These are phyloP conservation scores for Cephalotes varians DNA, from an alignment of 2,888 invertebrate species.

Conservation along the genomic window DNA sequence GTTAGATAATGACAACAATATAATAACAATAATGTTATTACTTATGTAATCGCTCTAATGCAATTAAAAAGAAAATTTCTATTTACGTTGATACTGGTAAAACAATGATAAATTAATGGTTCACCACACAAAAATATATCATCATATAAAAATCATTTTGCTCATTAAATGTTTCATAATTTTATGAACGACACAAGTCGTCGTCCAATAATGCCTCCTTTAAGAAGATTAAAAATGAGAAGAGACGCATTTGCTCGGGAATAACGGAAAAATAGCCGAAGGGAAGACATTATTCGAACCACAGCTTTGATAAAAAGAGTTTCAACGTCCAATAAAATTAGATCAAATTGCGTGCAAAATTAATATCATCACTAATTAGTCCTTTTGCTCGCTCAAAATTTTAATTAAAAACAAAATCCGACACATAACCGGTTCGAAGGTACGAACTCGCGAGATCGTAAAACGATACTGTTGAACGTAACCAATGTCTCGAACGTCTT, in stretches of 20 bases:
- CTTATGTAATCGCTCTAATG: constrained; percentile 1
- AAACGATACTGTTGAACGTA: not conserved
- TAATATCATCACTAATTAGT: constrained; percentile 28
- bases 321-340: constrained; percentile 29
- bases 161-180: constrained; percentile 34
- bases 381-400: not conserved
- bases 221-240: constrained; percentile 45
- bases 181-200: not conserved
- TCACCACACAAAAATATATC: not conserved
- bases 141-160: not conserved
- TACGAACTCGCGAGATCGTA: not conserved
- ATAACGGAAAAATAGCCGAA: not conserved
- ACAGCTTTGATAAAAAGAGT: constrained; percentile 23
- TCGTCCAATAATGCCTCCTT: constrained; percentile 20
- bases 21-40: not conserved
- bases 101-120: not conserved
- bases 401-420: not conserved
- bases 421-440: not conserved
- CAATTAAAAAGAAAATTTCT: constrained; percentile 2
- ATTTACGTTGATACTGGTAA: not conserved
- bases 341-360: constrained; percentile 21
- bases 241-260: constrained; percentile 27
- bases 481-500: too few species aligned
- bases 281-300: constrained; percentile 6
- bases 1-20: constrained; percentile 21